Evolutionary conservation across 2,113 vertebrate genomes (phyloP).

Genomic region (Corythaeola cristata): DNA sequence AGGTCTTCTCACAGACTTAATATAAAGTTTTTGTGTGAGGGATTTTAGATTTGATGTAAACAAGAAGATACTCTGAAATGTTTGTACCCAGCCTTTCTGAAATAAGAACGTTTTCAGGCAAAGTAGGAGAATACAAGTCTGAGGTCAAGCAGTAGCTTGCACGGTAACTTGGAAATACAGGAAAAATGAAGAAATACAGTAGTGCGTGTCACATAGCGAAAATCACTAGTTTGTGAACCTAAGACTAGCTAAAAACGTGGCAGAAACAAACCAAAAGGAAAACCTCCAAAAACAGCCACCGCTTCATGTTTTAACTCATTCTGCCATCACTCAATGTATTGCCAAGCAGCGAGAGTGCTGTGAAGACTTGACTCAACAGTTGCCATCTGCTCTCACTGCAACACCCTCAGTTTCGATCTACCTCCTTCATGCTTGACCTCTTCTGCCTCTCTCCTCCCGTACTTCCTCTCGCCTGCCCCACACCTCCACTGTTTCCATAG

Average conservation of each 20-base stretch:
- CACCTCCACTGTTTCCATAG: not conserved
- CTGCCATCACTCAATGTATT: not conserved
- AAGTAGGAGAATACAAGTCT: not conserved
- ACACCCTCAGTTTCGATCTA: not conserved
- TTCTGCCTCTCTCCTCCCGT: not conserved
- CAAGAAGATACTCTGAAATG: not conserved
- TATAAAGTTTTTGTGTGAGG: not conserved
- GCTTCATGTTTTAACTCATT: not conserved
- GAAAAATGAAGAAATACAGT: not conserved
- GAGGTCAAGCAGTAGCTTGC: not conserved
- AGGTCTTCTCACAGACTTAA: not conserved
- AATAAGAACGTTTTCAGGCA: not conserved
- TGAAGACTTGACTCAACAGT: not conserved
- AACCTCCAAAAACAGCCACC: not conserved
- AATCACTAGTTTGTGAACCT: not conserved
- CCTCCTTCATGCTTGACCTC: not conserved
- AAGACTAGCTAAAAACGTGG: not conserved
- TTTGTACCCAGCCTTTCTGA: not conserved
- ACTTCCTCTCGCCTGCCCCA: not conserved
- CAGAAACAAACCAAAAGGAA: not conserved
- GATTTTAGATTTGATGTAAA: not conserved
- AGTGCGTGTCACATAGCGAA: not conserved
- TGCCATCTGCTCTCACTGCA: not conserved
- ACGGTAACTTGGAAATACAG: not conserved
- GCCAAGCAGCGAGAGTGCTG: not conserved